Evolutionary conservation across 2,113 vertebrate genomes (phyloP).

Genomic region (Thinocorus orbignyianus): DNA sequence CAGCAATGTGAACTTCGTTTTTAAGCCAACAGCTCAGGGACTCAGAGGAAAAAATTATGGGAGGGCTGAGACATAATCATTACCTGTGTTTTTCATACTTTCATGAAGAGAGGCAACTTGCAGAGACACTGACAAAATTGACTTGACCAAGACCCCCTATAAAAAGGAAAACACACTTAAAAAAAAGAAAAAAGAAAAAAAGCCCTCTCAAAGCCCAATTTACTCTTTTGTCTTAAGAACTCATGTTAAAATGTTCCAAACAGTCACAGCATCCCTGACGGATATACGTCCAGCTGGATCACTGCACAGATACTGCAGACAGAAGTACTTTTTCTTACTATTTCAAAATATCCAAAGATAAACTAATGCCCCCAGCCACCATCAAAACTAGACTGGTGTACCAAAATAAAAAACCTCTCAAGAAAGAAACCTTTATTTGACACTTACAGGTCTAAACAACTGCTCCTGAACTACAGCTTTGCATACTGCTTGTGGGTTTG

Average conservation of each 20-base stretch:
- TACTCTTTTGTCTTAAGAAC: background rate
- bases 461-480: background rate
- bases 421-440: background rate
- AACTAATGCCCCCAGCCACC: background rate
- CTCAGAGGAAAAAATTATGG: background rate
- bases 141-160: background rate
- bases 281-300: background rate
- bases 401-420: background rate
- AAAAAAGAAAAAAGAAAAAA: no score
- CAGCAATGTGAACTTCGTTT: background rate
- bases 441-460: background rate
- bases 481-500: background rate
- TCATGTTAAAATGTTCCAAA: background rate
- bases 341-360: background rate
- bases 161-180: background rate
- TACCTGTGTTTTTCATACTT: background rate
- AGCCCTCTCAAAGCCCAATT: fast-evolving
- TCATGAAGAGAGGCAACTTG: background rate
- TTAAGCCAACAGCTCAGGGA: background rate
- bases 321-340: background rate
- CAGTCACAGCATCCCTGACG: background rate
- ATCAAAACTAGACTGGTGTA: background rate
- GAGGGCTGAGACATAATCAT: background rate
- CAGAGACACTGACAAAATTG: background rate
- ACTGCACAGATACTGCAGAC: background rate